Evolutionary conservation across 2,888 invertebrate genomes (phyloP).

Genomic region (Graphium colonna): DNA sequence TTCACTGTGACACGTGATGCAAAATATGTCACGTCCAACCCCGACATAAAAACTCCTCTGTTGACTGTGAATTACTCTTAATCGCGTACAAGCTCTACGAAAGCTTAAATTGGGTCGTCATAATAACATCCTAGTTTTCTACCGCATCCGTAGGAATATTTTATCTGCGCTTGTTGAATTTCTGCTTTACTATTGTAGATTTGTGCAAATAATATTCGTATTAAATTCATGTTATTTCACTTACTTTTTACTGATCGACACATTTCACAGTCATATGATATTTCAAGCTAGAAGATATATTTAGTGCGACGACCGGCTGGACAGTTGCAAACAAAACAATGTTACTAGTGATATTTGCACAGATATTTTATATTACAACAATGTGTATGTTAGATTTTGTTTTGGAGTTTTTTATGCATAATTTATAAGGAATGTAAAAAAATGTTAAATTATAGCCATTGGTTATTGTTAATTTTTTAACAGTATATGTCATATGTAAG

Average conservation of each 20-base stretch:
- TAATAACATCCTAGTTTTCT: slow-evolving; percentile 11
- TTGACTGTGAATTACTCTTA: slow-evolving; percentile 21
- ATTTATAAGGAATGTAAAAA: no score
- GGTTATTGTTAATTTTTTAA: no score
- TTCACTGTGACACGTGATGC: not conserved
- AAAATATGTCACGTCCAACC: slow-evolving; percentile 16
- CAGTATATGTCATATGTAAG: no score
- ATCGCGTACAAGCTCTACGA: slow-evolving; percentile 14
- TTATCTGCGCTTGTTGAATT: not conserved
- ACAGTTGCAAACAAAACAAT: not conserved
- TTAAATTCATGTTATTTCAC: no score
- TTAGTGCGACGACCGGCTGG: not conserved
- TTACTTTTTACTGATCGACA: not conserved
- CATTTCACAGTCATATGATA: not conserved
- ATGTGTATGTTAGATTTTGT: no score
- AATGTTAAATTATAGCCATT: no score
- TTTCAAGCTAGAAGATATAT: slow-evolving; percentile 1
- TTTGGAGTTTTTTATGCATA: no score
- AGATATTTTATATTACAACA: not conserved
- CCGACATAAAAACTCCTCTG: slow-evolving; percentile 21
- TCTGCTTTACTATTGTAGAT: not conserved
- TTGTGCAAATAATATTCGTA: no score
- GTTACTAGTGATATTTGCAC: not conserved
- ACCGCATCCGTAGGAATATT: not conserved
- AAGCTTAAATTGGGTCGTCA: slow-evolving; percentile 17